Evolutionary conservation across 2,888 invertebrate species (phyloP).

Genomic region (Eilema griseolum): DNA sequence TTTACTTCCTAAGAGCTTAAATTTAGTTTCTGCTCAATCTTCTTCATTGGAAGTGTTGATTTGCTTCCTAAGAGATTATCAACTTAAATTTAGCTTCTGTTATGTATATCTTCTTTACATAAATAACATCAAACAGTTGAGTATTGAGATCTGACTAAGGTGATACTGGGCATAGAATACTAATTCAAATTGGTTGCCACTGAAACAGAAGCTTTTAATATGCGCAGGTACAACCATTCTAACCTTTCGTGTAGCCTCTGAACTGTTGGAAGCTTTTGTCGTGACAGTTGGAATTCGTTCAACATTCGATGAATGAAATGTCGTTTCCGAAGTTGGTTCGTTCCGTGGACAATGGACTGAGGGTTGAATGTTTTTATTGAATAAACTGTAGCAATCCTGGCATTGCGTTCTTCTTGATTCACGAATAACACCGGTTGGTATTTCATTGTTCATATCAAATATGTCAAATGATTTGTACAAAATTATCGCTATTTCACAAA

Average conservation of each 20-base stretch:
- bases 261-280: background rate
- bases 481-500: background rate
- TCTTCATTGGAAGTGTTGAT: no score
- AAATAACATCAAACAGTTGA: no score
- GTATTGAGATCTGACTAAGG: no score
- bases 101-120: no score
- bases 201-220: background rate
- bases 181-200: background rate
- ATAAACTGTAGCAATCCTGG: background rate
- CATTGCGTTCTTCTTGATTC: background rate
- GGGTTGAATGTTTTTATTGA: slow-evolving; percentile 13
- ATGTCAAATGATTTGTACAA: background rate
- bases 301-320: slow-evolving; percentile 15
- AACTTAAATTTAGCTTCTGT: no score
- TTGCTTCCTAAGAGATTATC: no score
- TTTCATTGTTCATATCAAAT: background rate
- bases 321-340: slow-evolving; percentile 12
- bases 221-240: background rate
- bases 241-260: background rate
- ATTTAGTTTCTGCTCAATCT: no score
- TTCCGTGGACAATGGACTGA: slow-evolving; percentile 16
- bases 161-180: no score
- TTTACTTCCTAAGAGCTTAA: background rate
- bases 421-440: background rate
- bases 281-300: background rate